Conservation (phyloP, 2,113 vertebrate species). For the Cyprinodon brontotheroides region DNA sequence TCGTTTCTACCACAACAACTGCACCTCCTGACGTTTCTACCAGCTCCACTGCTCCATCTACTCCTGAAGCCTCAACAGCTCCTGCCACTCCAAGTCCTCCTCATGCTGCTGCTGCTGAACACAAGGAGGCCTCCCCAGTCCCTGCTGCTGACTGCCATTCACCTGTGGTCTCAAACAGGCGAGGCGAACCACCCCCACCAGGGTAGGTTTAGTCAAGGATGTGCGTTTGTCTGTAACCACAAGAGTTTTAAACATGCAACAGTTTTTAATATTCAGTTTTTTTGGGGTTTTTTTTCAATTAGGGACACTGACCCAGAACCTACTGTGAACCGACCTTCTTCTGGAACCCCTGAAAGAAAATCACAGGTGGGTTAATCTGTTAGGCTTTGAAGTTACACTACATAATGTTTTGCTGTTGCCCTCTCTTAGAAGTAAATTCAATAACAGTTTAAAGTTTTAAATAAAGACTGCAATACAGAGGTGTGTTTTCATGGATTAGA, state of each 20-base stretch:
- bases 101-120: slow-evolving; percentile 31
- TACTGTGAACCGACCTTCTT: slow-evolving; percentile 25
- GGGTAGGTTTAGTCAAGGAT: slow-evolving; percentile 41
- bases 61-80: slow-evolving; percentile 1
- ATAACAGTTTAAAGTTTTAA: neutral
- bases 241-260: neutral
- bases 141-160: slow-evolving; percentile 60
- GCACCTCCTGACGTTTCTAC: neutral
- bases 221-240: neutral
- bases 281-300: neutral
- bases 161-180: slow-evolving; percentile 81
- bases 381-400: neutral
- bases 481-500: neutral
- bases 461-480: neutral
- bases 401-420: neutral
- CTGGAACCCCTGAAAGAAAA: slow-evolving; percentile 39
- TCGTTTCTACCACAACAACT: neutral
- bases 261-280: neutral
- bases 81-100: slow-evolving; percentile 29
- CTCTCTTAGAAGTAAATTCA: neutral
- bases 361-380: slow-evolving; percentile 40
- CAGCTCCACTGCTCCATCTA: neutral
- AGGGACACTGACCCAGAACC: slow-evolving; percentile 60
- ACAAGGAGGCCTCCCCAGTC: slow-evolving; percentile 24
- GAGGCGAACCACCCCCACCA: slow-evolving; percentile 81